Evolutionary conservation across 2,113 vertebrate genomes (phyloP).

Genomic region (Plecotus auritus): DNA sequence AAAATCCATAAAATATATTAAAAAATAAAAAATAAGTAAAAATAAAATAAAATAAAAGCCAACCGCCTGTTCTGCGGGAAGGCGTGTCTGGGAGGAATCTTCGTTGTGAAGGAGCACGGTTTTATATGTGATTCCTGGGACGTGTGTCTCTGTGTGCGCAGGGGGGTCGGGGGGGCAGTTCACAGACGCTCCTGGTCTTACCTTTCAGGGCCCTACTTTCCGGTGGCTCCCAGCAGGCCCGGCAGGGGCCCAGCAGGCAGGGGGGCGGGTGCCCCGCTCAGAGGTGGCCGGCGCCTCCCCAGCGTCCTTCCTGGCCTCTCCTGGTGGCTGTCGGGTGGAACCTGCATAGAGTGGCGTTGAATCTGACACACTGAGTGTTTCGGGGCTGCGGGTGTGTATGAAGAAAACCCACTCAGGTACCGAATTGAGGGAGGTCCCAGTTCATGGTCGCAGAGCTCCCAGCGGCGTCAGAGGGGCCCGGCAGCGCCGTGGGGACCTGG

Average conservation of each 20-base stretch:
- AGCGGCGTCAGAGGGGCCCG: neutral
- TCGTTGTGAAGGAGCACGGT: neutral
- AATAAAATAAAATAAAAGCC: no score
- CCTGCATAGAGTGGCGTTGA: neutral
- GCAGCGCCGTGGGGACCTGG: neutral
- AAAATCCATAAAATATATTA: no score
- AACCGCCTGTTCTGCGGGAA: neutral
- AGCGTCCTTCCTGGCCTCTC: neutral
- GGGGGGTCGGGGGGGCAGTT: no score
- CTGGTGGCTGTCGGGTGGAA: neutral
- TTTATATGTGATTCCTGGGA: neutral
- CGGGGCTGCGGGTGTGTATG: no score
- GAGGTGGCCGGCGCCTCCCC: neutral
- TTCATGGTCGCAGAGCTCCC: no score
- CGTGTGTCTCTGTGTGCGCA: neutral
- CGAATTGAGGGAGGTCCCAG: neutral
- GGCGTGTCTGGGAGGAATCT: neutral
- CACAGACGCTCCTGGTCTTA: fast-evolving
- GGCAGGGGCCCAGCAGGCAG: no score
- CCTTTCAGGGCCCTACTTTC: neutral
- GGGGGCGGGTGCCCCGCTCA: no score
- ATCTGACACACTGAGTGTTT: neutral
- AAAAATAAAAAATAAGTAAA: no score
- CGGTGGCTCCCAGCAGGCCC: no score
- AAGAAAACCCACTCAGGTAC: neutral